These are phyloP conservation scores for Cyaniris semiargus DNA, from an alignment of 2,888 invertebrate species.

Conservation along the genomic window DNA sequence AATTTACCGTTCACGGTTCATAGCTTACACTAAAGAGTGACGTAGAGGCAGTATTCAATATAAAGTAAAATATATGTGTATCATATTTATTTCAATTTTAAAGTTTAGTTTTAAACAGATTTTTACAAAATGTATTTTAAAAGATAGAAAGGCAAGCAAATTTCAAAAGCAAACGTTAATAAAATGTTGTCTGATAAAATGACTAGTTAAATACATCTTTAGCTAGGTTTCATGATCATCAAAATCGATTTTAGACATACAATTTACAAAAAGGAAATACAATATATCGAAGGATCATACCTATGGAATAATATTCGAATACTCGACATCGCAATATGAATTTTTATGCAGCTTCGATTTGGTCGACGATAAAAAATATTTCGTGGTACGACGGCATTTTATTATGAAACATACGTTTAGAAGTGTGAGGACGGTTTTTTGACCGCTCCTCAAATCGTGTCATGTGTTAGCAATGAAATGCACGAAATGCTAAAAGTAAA, in stretches of 20 bases:
- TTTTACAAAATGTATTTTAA: too few relatives aligned
- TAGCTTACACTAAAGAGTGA: too few relatives aligned
- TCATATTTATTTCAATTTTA: too few relatives aligned
- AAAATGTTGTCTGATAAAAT: too few relatives aligned
- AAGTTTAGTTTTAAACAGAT: too few relatives aligned
- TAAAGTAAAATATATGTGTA: too few relatives aligned
- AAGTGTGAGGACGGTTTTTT: conserved; percentile 28
- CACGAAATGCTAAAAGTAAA: conserved; percentile 39
- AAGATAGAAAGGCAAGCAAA: too few relatives aligned
- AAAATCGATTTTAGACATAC: not conserved
- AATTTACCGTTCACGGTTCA: too few relatives aligned
- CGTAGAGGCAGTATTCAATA: too few relatives aligned
- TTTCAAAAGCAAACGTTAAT: too few relatives aligned
- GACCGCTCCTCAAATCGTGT: conserved; percentile 25
- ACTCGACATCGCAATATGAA: conserved; percentile 13
- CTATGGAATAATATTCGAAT: not conserved
- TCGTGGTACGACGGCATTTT: conserved; percentile 21
- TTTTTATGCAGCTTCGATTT: conserved; percentile 25
- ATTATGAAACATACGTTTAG: conserved; percentile 30
- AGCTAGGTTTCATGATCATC: too few relatives aligned
- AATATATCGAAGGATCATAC: not conserved
- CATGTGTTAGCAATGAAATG: conserved; percentile 31
- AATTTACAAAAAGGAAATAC: not conserved
- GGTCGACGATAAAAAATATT: conserved; percentile 19
- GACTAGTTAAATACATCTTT: too few relatives aligned